Base-by-base conservation (phyloP, 2,888 invertebrate species). In the Nephrocerus scutellatus region DNA sequence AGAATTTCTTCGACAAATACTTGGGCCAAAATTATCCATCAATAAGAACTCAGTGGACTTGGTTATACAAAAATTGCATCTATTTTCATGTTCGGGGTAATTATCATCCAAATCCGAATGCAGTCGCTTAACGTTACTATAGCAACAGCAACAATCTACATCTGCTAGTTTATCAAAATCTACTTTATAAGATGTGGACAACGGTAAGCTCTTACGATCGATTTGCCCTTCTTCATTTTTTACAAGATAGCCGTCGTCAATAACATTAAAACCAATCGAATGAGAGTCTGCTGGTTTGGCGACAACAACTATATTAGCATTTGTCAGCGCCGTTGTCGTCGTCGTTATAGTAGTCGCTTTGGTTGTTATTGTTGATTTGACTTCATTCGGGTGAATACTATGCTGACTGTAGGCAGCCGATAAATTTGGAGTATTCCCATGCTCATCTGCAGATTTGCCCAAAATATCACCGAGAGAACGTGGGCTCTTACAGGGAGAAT, bases 401-500 rank as follows among this genome's bases (percentile, higher is more conserved):
- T 16, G 30, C 24, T 40, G 38, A 43, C 26, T 25, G 45, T 37
- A 35, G 31, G 29, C 19, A 34, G 33, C 25, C 33, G 36, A 21
- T 46, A 36, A 41, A 39, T 44, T 46, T n/a, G n/a, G n/a, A n/a
- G n/a, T n/a, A n/a, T n/a, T n/a, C n/a, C n/a, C n/a, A n/a, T n/a
- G n/a, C n/a, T n/a, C n/a, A n/a, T n/a, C n/a, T n/a, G n/a, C n/a
- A n/a, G n/a, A n/a, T n/a, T n/a, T n/a, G n/a, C 46, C 48, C 43
- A 41, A 36, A 44, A 53, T 51, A 41, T 49, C 54, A 38, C 50
- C 48, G 43, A 53, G 47, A 29, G 52, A 53, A 30, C 55, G 54
- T 37, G 57, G 54, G 53, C 58, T 60, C 51, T 61, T 61, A 43
- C 55, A 55, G 21, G 60, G 58, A 36, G 62, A 61, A 39, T 58